Base-by-base conservation (phyloP, 2,113 vertebrate species). In the Leucopsar rothschildi region DNA sequence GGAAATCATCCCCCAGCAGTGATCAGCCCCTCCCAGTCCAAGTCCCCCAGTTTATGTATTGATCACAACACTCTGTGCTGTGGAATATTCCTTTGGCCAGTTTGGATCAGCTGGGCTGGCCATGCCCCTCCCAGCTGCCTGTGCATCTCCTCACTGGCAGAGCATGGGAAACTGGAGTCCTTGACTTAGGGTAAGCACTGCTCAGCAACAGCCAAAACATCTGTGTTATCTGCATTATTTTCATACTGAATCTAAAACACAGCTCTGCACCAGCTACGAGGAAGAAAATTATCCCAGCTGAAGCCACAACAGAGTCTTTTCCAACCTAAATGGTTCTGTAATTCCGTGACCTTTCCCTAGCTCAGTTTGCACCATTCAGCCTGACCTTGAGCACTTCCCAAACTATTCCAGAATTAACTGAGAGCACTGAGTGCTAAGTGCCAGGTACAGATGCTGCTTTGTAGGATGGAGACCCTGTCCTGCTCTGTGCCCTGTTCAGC, bases 41-140 rank as follows among this genome's bases (percentile, higher is more conserved):
- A 2, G 18, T 69, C 6, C 63, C 37, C 31, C 31, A 20, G 35
- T 42, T 42, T 49, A 42, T 63, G 47, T 42, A 33, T 63, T 77
- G 70, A 35, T 21, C 71, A 69, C 50, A 53, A 1, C n/a, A 9
- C n/a, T 22, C 10, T 19, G 0, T 40, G 55, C 55, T 35, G 18
- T 40, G 21, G 31, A 40, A 55, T 37, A 28, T 15, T 18, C 40
- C 55, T 68, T 9, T 28, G 55, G 40, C 63, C 63, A 49, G 40
- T 76, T 31, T 4, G 12, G 55, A 19, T 55, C 55, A 69, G 47
- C 47, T 76, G 40, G 3, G 55, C 15, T 4, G 20, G 24, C 47
- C 3, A 0, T 49, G 35, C 40, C 10, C 25, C 29, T 76, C 56
- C 35, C 1, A 0, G n/a, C n/a, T 76, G 28, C 25, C 28, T 69